These are phyloP conservation scores for Nansenia antarctica DNA, from an alignment of 2,113 vertebrate species.

Conservation along the genomic window DNA sequence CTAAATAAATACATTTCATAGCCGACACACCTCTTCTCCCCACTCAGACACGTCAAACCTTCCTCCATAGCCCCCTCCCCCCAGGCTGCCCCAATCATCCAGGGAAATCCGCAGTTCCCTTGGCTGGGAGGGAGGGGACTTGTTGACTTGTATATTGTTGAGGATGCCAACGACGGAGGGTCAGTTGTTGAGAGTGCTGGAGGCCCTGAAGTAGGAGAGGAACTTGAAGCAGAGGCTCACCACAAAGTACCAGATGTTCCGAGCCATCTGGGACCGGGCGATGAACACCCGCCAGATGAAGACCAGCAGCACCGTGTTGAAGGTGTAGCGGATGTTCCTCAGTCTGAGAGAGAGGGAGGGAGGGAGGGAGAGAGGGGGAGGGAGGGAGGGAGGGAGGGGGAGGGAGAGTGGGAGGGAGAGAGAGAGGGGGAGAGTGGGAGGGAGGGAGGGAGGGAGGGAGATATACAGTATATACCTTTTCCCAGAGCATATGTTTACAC, in stretches of 20 bases:
- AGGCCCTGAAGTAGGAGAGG: conserved; percentile 92
- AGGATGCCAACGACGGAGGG: background rate
- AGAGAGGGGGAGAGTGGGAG: background rate
- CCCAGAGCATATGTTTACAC: too few relatives aligned
- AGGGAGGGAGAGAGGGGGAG: too few relatives aligned
- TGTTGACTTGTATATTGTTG: conserved; percentile 11
- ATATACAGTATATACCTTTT: too few relatives aligned
- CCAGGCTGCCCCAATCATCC: conserved; percentile 31
- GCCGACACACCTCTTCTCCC: conserved; percentile 43
- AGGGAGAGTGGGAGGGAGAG: conserved; percentile 31
- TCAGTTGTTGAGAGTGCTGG: conserved; percentile 87
- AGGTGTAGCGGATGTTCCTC: conserved; percentile 89
- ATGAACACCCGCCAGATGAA: conserved; percentile 96
- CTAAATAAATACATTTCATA: conserved; percentile 50
- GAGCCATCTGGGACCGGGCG: conserved; percentile 92
- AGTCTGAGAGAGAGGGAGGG: conserved; percentile 72
- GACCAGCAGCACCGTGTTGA: conserved; percentile 88
- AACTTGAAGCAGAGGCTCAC: conserved; percentile 97
- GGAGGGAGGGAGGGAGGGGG: too few relatives aligned
- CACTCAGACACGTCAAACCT: conserved; percentile 30
- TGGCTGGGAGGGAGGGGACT: conserved; percentile 24
- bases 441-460: too few relatives aligned
- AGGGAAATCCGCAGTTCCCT: conserved; percentile 9
- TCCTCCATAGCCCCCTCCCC: conserved; percentile 24
- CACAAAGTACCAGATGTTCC: conserved; percentile 96